Evolutionary conservation across 2,113 vertebrate species (phyloP).

Genomic region (Ochotona princeps): DNA sequence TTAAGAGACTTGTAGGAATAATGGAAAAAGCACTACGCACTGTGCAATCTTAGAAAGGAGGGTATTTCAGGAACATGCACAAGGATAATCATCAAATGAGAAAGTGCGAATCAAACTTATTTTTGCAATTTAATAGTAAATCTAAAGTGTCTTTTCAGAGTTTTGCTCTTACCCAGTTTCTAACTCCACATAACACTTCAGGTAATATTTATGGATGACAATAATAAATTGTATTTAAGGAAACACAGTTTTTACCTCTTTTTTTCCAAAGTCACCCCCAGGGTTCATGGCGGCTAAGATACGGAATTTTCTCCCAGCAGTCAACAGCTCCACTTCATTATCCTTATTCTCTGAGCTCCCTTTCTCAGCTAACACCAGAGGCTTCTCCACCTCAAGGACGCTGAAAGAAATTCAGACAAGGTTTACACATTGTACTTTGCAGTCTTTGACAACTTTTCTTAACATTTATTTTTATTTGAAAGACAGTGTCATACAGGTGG

Average conservation of each 20-base stretch:
- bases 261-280: slow-evolving; percentile 98
- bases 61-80: neutral
- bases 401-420: slow-evolving; percentile 76
- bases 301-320: slow-evolving; percentile 90
- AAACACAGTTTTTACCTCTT: slow-evolving; percentile 90
- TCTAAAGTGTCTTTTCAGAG: slow-evolving; percentile 3
- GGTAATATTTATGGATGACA: neutral
- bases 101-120: neutral
- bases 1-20: neutral
- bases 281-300: slow-evolving; percentile 99
- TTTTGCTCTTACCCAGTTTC: neutral
- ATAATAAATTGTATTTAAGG: neutral
- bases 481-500: too few species aligned
- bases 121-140: neutral
- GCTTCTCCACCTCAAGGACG: slow-evolving; percentile 93
- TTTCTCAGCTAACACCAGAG: slow-evolving; percentile 95
- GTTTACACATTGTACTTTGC: neutral
- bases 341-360: slow-evolving; percentile 91
- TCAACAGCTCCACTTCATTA: slow-evolving; percentile 92
- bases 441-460: neutral
- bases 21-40: neutral
- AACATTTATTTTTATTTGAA: neutral
- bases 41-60: neutral
- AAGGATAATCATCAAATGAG: neutral
- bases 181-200: neutral